Evolutionary conservation across 1,140 invertebrate species (phyloP), one percentile per base, ranked within the genome.

Genomic region (Piezodorus guildinii): DNA sequence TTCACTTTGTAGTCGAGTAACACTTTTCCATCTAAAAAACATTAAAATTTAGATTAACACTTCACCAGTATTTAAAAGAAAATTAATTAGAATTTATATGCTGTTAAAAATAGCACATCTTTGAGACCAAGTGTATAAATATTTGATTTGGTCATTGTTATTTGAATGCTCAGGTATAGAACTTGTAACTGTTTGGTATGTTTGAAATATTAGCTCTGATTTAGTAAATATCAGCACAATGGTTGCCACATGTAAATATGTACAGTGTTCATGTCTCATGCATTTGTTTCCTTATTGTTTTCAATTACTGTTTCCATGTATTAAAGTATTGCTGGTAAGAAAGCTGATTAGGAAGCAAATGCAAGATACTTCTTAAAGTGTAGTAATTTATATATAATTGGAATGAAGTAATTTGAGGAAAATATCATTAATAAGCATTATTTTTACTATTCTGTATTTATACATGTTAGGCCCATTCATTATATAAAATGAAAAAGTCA

Each of bases 171-270:
- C 65, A 66, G 65, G 64, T 65, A 61, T 60, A 59, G n/a, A 52
- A 65, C 15, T 62, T 44, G 27, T 65, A 23, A 64, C 51, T 54
- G 49, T 30, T 62, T 49, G 52, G 23, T 58, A 62, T n/a, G 25
- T 27, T 66, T 59, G 49, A 46, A 49, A 66, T 54, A 63, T 19
- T 59, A 43, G 51, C 19, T 62, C 23, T 34, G 12, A 59, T 59
- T 17, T 65, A 65, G 63, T 62, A 56, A 62, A 66, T 62, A 59
- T 56, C 65, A 52, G 65, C 65, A 66, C 65, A 66, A 66, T 15
- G 54, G 60, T 66, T 66, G 61, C 60, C 46, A 61, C 34, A 62
- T 66, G 65, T 66, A 66, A 59, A 66, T 66, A 66, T 62, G 61
- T 66, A 66, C 65, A 66, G 65, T 34, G 39, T 58, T 65, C 17